Conservation (phyloP, 2,888 invertebrate species). For the Drosophila austrosaltans region DNA sequence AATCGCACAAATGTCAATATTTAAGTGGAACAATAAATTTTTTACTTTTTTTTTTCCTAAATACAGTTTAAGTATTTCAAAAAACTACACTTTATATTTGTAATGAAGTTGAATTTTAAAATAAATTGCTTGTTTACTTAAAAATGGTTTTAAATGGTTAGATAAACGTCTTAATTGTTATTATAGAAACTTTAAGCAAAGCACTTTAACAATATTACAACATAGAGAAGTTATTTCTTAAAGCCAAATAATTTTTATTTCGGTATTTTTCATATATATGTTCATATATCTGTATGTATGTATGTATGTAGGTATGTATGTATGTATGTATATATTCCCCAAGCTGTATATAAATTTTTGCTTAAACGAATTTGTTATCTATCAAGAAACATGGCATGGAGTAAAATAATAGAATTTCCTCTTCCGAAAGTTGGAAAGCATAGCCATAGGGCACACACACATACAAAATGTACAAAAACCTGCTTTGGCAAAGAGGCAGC, state of each 20-base stretch:
- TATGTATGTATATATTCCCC: constrained; percentile 6
- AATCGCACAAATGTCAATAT: too few relatives aligned
- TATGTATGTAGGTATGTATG: too few relatives aligned
- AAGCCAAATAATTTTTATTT: not conserved
- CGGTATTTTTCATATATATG: not conserved
- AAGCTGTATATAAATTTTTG: constrained; percentile 33
- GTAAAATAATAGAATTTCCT: constrained; percentile 47
- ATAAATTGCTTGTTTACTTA: too few relatives aligned
- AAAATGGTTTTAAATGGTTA: too few relatives aligned
- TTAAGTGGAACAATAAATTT: too few relatives aligned
- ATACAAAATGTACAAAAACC: constrained; percentile 15
- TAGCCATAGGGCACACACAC: constrained; percentile 30
- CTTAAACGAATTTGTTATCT: constrained; percentile 50
- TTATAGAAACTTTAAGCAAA: too few relatives aligned
- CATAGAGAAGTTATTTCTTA: not conserved
- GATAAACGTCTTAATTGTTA: too few relatives aligned
- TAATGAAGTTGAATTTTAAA: too few relatives aligned
- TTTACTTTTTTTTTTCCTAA: too few relatives aligned
- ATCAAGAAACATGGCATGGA: constrained; percentile 40
- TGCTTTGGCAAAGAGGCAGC: constrained; percentile 29
- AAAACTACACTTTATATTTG: too few relatives aligned
- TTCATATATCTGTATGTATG: not conserved
- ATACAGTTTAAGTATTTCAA: too few relatives aligned
- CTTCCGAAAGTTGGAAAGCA: constrained; percentile 22
- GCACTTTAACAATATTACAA: too few relatives aligned